Conservation (phyloP, 1,140 invertebrate genomes). For the Proctacanthus coquilletti region DNA sequence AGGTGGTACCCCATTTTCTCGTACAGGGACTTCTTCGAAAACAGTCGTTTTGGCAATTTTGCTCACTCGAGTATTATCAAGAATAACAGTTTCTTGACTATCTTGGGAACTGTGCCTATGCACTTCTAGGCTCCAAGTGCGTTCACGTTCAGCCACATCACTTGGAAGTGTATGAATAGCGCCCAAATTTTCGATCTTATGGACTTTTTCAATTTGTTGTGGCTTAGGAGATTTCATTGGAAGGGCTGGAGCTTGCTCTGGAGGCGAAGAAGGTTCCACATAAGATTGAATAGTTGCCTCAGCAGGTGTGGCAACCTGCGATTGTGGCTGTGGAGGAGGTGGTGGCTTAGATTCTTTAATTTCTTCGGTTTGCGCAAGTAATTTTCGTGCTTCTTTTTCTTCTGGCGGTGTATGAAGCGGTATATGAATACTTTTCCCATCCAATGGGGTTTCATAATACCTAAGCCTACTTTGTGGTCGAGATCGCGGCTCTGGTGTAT, state of each 20-base stretch:
- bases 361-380: slow-evolving; percentile 16
- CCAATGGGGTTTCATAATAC: slow-evolving; percentile 42
- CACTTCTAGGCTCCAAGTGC: slow-evolving; percentile 22
- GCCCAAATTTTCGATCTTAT: slow-evolving; percentile 19
- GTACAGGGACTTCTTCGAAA: slow-evolving; percentile 9
- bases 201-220: slow-evolving; percentile 8
- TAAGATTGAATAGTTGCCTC: slow-evolving; percentile 8
- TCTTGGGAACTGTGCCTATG: slow-evolving; percentile 23
- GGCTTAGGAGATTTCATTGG: neutral
- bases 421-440: slow-evolving; percentile 42
- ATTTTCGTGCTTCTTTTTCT: slow-evolving; percentile 31
- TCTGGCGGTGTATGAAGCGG: slow-evolving; percentile 49
- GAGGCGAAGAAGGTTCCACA: slow-evolving; percentile 6
- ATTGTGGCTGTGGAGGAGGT: neutral
- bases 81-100: slow-evolving; percentile 19
- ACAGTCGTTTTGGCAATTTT: slow-evolving; percentile 20
- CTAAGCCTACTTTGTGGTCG: slow-evolving; percentile 26
- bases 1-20: slow-evolving; percentile 13
- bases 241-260: slow-evolving; percentile 4
- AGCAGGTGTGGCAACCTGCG: no score
- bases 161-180: slow-evolving; percentile 22
- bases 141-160: slow-evolving; percentile 14
- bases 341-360: neutral
- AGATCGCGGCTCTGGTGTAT: slow-evolving; percentile 8
- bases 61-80: slow-evolving; percentile 17